Conservation (phyloP, 1,140 invertebrate species). For the Drosophila melanica region DNA sequence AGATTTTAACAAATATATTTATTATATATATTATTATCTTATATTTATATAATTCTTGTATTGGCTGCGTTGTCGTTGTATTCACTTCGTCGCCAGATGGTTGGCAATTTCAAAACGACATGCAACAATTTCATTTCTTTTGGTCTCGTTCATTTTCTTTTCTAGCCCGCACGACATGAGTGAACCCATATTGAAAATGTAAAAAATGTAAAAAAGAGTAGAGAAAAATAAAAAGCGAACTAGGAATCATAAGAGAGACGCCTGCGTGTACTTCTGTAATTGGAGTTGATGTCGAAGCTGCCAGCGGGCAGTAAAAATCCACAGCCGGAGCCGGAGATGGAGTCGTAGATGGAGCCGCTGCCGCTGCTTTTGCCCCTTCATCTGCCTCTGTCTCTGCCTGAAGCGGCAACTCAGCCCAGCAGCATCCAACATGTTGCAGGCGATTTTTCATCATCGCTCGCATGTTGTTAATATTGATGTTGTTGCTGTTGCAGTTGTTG, state of each 20-base stretch:
- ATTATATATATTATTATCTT: neutral
- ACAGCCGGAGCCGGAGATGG: constrained; percentile 10
- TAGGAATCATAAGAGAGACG: constrained; percentile 79
- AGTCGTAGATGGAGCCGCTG: neutral
- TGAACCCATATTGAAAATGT: constrained; percentile 58
- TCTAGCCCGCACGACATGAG: constrained; percentile 50
- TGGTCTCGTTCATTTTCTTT: constrained; percentile 4
- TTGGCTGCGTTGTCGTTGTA: constrained; percentile 7
- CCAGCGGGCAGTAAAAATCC: constrained; percentile 66
- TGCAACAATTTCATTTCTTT: constrained; percentile 7
- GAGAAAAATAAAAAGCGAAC: constrained; percentile 40
- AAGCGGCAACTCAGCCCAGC: constrained; percentile 39
- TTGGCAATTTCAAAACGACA: constrained; percentile 10
- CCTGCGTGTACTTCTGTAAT: constrained; percentile 81
- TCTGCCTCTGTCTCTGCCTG: constrained; percentile 3
- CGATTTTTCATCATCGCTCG: constrained; percentile 81
- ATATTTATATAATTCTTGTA: neutral
- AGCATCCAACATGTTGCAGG: constrained; percentile 80
- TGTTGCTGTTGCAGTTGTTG: constrained; percentile 42
- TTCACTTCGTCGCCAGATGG: constrained; percentile 23
- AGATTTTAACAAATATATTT: too few relatives aligned
- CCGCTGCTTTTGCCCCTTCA: neutral
- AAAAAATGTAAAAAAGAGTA: constrained; percentile 32
- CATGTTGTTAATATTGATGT: constrained; percentile 64
- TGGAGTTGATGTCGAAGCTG: constrained; percentile 78